Evolutionary conservation across 2,797 vertebrate genomes (phyloP).

Genomic region (Acanthiza pusilla): DNA sequence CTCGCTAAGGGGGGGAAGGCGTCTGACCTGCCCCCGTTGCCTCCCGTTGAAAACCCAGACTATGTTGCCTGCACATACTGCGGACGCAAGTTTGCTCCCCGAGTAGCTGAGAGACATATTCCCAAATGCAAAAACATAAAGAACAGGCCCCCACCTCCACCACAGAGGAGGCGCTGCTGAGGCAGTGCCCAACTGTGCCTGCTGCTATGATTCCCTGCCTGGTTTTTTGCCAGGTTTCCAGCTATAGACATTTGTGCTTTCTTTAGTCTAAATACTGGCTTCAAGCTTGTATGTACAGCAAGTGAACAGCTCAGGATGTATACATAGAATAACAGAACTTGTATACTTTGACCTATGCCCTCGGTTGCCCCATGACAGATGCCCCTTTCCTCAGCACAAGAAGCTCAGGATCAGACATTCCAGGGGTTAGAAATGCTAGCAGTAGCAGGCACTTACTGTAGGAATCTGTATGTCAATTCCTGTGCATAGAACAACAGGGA

Average conservation of each 20-base stretch:
- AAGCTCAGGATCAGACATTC: background rate
- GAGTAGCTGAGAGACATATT: constrained; percentile 76
- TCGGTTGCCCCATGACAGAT: accelerated
- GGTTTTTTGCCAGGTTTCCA: background rate
- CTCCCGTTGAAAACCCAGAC: constrained; percentile 70
- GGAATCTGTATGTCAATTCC: background rate
- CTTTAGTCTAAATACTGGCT: background rate
- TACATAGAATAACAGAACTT: background rate
- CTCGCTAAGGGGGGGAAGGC: constrained; percentile 61
- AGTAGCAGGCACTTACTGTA: background rate
- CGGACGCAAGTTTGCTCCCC: constrained; percentile 72
- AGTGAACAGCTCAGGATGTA: background rate
- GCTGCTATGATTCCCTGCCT: background rate
- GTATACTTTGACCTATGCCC: background rate
- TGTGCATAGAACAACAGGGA: background rate
- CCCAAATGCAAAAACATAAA: constrained; percentile 78
- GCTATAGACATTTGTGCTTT: background rate
- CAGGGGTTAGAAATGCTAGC: background rate
- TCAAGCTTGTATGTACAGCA: background rate
- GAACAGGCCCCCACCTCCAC: constrained; percentile 68
- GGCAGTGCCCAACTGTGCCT: background rate
- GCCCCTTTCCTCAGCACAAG: background rate
- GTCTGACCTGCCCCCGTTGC: constrained; percentile 38
- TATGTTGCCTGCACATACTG: constrained; percentile 80
- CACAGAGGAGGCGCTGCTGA: constrained; percentile 6